Evolutionary conservation across 2,113 vertebrate species (phyloP).

Genomic region (Noturus placidus): DNA sequence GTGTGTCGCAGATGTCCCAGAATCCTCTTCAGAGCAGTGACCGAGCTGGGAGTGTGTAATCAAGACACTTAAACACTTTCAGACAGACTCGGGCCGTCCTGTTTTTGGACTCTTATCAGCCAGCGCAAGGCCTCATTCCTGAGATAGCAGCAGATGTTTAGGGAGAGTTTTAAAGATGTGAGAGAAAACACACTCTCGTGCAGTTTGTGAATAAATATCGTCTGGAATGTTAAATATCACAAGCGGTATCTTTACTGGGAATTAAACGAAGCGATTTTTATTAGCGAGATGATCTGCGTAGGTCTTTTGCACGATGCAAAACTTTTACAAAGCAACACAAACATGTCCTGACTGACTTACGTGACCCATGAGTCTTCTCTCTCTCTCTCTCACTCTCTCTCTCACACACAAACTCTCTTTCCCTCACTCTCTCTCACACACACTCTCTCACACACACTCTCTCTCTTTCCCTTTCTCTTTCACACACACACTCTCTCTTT

Average conservation of each 20-base stretch:
- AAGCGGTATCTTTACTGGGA: no score
- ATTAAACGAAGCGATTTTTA: neutral
- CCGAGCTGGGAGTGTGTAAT: neutral
- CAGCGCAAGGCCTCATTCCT: conserved; percentile 34
- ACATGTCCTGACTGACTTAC: neutral
- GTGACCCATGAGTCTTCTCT: neutral
- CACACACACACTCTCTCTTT: no score
- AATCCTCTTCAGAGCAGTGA: neutral
- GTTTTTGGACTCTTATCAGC: conserved; percentile 47
- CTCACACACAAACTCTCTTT: neutral
- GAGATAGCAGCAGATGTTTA: conserved; percentile 25
- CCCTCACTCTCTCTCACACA: neutral
- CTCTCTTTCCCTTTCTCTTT: no score
- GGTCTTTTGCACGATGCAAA: neutral
- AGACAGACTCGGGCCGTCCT: conserved; percentile 10
- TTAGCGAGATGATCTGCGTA: neutral
- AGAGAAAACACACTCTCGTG: neutral
- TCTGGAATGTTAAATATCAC: neutral
- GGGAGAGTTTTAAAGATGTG: neutral
- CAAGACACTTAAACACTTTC: neutral
- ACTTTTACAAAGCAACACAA: neutral
- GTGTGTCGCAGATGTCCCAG: neutral
- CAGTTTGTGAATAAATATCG: neutral
- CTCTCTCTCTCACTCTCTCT: neutral
- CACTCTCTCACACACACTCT: no score